Base-by-base conservation (phyloP, 2,888 invertebrate genomes). In the Andrena hattorfiana region DNA sequence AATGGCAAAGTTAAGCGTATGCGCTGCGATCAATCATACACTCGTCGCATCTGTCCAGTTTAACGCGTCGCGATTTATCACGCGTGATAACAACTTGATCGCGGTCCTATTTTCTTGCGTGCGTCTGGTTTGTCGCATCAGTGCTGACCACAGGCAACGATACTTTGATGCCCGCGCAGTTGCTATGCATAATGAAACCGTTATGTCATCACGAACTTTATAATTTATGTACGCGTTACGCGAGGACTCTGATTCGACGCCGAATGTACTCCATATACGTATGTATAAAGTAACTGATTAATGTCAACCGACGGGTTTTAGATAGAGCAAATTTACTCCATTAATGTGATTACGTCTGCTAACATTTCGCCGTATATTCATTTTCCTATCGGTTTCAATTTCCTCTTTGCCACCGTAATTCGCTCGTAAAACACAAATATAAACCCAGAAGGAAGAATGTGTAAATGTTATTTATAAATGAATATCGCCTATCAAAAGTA, bases 11-110 rank as follows among this genome's bases (percentile, higher is more conserved):
- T 20, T 56, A 56, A 56, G 26, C 56, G 23, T 56, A 56, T 56
- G 56, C 56, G 23, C 10, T 4, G 26, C 56, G 56, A 56, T 56
- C 26, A 56, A 56, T 56, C 56, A 56, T 56, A 23, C 16, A 62
- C 16, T 62, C 62, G n/a, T 35, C 32, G 6, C 10, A 5, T 1
- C 32, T 35, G 62, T 62, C 23, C 20, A 16, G 32, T 62, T 32
- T 20, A 32, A 8, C 62, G 28, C 20, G 32, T 62, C 62, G 4
- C 32, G 8, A 62, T 62, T 62, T 62, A 32, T 62, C 20, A 62
- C 28, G 10, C 32, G n/a, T 8, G 28, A 35, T 35, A n/a, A 35
- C 32, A 35, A 32, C 32, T 32, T 30, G n/a, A 49, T 23, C 13
- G 69, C 6, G 20, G 26, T 3, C 35, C 56, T 26, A 56, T 35